phyloP scores from a whole-genome alignment of 2,113 vertebrate species.

The Neotoma lepida region DNA sequence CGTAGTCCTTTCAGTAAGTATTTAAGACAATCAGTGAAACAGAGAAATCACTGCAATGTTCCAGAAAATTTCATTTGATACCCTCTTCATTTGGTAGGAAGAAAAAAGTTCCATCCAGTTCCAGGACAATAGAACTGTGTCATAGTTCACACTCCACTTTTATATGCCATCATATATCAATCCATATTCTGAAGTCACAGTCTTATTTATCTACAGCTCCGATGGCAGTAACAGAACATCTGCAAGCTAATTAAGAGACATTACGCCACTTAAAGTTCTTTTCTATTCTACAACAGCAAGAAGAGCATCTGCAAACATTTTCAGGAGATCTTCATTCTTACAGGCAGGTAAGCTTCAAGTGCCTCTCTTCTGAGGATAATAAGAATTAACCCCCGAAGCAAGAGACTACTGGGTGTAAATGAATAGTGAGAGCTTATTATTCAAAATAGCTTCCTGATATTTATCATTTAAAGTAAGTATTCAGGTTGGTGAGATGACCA shows the following conservation, averaged over 20 bases:
- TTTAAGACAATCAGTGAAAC: not conserved
- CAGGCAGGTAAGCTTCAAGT: not conserved
- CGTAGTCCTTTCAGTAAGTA: constrained; percentile 6
- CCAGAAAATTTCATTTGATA: not conserved
- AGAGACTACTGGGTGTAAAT: not conserved
- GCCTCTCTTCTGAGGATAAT: constrained; percentile 6
- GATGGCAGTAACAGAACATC: not conserved
- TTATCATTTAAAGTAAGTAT: constrained; percentile 3
- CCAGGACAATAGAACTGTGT: not conserved
- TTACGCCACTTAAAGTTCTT: constrained; percentile 39
- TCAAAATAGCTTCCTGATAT: not conserved
- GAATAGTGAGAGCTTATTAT: constrained; percentile 21
- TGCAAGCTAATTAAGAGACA: constrained; percentile 34
- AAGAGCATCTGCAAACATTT: constrained; percentile 28
- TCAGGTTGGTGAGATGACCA: not conserved
- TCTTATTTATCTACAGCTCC: constrained; percentile 13
- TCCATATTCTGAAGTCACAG: constrained; percentile 24
- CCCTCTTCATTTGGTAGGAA: not conserved
- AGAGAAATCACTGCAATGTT: constrained; percentile 11
- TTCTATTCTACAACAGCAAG: constrained; percentile 35
- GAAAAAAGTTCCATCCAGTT: not conserved
- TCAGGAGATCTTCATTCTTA: not conserved
- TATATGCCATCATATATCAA: not conserved
- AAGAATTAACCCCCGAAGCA: not conserved
- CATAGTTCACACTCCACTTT: constrained; percentile 20